Conservation (phyloP, 2,113 vertebrate genomes). For the Brachyistius frenatus region DNA sequence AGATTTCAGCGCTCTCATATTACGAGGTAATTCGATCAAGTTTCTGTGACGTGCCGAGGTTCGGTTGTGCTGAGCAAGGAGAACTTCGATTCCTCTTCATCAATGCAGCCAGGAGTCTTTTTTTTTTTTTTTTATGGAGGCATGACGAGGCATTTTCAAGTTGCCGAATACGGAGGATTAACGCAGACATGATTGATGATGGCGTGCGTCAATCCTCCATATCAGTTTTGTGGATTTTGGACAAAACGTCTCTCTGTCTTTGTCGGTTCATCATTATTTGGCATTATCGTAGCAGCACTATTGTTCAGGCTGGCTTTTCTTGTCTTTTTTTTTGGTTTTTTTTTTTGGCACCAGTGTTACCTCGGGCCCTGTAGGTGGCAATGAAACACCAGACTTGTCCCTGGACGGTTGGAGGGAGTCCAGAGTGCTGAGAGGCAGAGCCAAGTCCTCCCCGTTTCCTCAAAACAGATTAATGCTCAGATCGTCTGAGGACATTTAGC, state of each 20-base stretch:
- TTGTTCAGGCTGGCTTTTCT: slow-evolving; percentile 1
- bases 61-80: slow-evolving; percentile 53
- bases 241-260: neutral
- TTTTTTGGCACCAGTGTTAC: slow-evolving; percentile 25
- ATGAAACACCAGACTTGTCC: slow-evolving; percentile 61
- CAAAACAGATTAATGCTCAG: slow-evolving; percentile 31
- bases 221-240: slow-evolving; percentile 2
- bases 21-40: slow-evolving; percentile 46
- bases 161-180: slow-evolving; percentile 47
- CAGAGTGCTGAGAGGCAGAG: slow-evolving; percentile 20
- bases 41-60: slow-evolving; percentile 46
- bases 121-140: slow-evolving; percentile 26
- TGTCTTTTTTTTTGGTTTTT: slow-evolving; percentile 2
- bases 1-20: slow-evolving; percentile 38
- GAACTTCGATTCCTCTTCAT: slow-evolving; percentile 32
- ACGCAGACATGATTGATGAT: slow-evolving; percentile 34
- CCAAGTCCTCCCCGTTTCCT: slow-evolving; percentile 40
- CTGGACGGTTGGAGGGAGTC: slow-evolving; percentile 46
- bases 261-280: slow-evolving; percentile 10
- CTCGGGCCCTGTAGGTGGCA: slow-evolving; percentile 63
- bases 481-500: slow-evolving; percentile 19
- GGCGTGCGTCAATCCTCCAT: neutral
- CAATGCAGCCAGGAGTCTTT: slow-evolving; percentile 42
- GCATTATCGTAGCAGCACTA: neutral
- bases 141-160: slow-evolving; percentile 52